Evolutionary conservation across 2,113 vertebrate genomes (phyloP), one percentile per base, ranked within the genome.

Genomic region (Narcine bancroftii): DNA sequence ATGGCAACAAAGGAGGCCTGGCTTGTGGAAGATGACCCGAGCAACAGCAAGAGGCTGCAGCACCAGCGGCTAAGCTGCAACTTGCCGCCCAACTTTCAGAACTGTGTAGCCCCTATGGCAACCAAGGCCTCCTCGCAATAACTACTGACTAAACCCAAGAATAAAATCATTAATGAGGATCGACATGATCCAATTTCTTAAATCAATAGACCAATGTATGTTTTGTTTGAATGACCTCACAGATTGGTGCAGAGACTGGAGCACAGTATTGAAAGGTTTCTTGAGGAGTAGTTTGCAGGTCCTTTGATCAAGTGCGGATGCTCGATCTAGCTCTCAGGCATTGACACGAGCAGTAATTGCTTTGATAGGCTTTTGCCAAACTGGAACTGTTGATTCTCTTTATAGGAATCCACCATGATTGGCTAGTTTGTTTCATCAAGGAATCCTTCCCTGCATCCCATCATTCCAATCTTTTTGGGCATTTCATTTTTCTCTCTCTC

Each of bases 111-210:
- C 93, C 97, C 98, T 0, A 95, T 99, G 96, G 97, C 98, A 92
- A 99, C 98, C 92, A 99, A 99, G 95, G 98, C 98, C 92, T 99
- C 98, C 73, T 99, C 98, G 92, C 98, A 99, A 95, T 99, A 98
- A 97, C 96, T 95, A 92, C 89, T 66, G 72, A 26, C 60, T 45
- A 65, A 65, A 66, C 36, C 89, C 66, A 69, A 45, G 56, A 63
- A 63, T 36, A 13, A 29, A 63, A 71, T 69, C 89, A 69, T 47
- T 91, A 66, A 33, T 69, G 63, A 26, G 42, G 89, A 69, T 69
- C 89, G 45, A 69, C 24, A 6, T 47, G 89, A 91, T 69, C 36
- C 89, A 66, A 39, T 69, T 91, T 69, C 63, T 47, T 69, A 91
- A 71, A 91, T 71, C 89, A 91, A 91, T 47, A 42, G 65, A 91